A percentile compares a stretch with the other conserved stretches of the same genome.
These are phyloP conservation scores for Apistogramma diplotaenia DNA, from an alignment of 2,113 vertebrate genomes.

Conservation along the genomic window DNA sequence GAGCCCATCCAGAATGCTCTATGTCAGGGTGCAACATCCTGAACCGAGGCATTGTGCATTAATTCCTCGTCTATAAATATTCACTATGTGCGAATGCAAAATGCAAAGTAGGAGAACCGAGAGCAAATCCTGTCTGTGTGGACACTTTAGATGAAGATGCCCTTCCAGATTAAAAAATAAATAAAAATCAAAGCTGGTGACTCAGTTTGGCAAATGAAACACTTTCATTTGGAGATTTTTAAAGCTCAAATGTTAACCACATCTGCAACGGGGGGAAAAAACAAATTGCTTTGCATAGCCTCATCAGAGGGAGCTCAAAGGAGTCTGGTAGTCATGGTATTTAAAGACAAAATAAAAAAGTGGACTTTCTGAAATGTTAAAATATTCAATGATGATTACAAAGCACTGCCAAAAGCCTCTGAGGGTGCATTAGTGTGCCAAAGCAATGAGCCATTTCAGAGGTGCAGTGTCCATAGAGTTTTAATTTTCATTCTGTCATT, in stretches of 20 bases:
- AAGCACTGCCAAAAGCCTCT: constrained; percentile 19
- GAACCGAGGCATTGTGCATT: not conserved
- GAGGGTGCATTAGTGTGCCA: constrained; percentile 14
- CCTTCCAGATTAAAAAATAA: not conserved
- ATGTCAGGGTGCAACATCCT: constrained; percentile 16
- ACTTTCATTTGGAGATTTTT: constrained; percentile 42
- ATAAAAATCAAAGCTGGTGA: constrained; percentile 28
- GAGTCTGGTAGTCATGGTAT: constrained; percentile 15
- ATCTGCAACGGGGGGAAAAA: constrained; percentile 33
- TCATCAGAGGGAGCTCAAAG: constrained; percentile 34
- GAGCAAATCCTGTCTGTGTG: not conserved
- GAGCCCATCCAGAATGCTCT: constrained; percentile 17
- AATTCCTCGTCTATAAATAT: not conserved
- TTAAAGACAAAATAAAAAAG: constrained; percentile 29
- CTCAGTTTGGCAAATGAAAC: constrained; percentile 24
- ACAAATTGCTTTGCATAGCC: constrained; percentile 40
- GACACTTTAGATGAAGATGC: constrained; percentile 1
- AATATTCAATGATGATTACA: constrained; percentile 42
- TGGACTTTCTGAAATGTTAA: constrained; percentile 34
- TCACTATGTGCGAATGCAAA: not conserved
- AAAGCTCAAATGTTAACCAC: constrained; percentile 33
- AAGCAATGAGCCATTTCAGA: constrained; percentile 30
- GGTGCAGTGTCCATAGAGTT: constrained; percentile 23
- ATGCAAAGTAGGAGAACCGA: not conserved
- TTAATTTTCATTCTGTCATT: constrained; percentile 29